Evolutionary conservation across 2,888 invertebrate species (phyloP).

Genomic region (Plusia festucae): DNA sequence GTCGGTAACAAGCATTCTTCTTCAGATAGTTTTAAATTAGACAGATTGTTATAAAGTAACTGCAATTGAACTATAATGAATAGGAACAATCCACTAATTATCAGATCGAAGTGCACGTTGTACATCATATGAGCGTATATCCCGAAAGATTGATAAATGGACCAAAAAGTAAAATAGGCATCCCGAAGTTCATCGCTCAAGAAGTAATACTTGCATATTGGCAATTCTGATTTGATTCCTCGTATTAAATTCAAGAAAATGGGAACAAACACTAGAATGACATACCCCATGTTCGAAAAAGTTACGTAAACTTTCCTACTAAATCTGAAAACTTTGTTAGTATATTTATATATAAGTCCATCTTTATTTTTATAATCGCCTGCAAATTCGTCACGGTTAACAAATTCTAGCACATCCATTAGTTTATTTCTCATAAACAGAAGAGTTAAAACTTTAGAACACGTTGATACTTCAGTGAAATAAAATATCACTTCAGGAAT

Average conservation of each 20-base stretch:
- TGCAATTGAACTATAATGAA: constrained; percentile 72
- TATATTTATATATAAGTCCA: constrained; percentile 59
- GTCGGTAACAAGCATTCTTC: constrained; percentile 37
- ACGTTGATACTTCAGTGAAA: constrained; percentile 72
- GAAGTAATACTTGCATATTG: constrained; percentile 80
- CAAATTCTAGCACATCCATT: constrained; percentile 66
- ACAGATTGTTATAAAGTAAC: constrained; percentile 69
- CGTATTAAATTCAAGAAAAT: constrained; percentile 65
- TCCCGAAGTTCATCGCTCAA: constrained; percentile 68
- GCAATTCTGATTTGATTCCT: constrained; percentile 66
- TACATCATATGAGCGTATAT: constrained; percentile 80
- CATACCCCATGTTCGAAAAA: constrained; percentile 52
- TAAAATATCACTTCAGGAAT: constrained; percentile 77
- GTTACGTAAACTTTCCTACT: constrained; percentile 64
- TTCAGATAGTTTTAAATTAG: constrained; percentile 60
- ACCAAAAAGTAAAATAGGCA: constrained; percentile 69
- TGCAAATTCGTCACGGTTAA: constrained; percentile 72
- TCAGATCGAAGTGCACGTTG: constrained; percentile 74
- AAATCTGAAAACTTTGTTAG: constrained; percentile 61
- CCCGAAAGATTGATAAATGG: constrained; percentile 74
- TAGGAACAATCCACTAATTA: constrained; percentile 73
- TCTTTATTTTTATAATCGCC: constrained; percentile 64
- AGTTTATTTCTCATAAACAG: constrained; percentile 70
- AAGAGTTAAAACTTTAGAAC: constrained; percentile 74
- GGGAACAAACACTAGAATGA: constrained; percentile 64